A percentile compares a stretch with the other conserved stretches of the same genome.
phyloP scores from a whole-genome alignment of 2,797 vertebrate genomes.

The Gila robusta region DNA sequence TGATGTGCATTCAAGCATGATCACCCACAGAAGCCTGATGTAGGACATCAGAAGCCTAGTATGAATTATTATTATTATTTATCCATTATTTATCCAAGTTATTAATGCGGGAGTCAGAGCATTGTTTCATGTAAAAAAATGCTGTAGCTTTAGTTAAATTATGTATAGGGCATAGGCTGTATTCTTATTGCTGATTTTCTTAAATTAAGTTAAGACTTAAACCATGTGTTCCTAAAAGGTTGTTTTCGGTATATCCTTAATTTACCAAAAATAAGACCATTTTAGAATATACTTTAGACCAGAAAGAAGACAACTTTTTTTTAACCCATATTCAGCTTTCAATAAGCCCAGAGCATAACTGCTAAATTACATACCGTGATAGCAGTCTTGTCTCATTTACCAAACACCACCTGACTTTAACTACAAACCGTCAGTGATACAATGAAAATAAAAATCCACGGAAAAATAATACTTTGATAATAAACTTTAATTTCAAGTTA shows the following conservation, averaged over 20 bases:
- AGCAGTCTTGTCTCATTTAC: neutral
- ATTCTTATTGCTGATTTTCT: neutral
- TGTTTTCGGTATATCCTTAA: neutral
- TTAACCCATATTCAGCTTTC: neutral
- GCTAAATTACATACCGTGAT: neutral
- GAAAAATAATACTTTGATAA: constrained; percentile 70
- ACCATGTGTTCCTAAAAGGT: neutral
- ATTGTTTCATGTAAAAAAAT: neutral
- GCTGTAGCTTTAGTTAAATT: no score
- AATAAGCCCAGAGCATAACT: no score
- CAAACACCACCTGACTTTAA: neutral
- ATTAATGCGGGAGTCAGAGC: neutral
- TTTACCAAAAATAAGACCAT: neutral
- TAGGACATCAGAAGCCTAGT: constrained; percentile 15
- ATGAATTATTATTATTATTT: neutral
- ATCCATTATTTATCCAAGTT: neutral
- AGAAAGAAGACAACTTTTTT: neutral
- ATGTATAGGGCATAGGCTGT: neutral
- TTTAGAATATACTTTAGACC: neutral
- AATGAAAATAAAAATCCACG: neutral
- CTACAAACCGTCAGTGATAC: neutral
- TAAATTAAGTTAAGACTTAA: neutral
- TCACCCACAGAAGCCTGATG: constrained; percentile 9
- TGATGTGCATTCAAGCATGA: constrained; percentile 27
- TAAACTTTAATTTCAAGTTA: constrained; percentile 85